These are phyloP conservation scores for Callorhinus ursinus DNA, from an alignment of 2,113 vertebrate species.

Conservation along the genomic window DNA sequence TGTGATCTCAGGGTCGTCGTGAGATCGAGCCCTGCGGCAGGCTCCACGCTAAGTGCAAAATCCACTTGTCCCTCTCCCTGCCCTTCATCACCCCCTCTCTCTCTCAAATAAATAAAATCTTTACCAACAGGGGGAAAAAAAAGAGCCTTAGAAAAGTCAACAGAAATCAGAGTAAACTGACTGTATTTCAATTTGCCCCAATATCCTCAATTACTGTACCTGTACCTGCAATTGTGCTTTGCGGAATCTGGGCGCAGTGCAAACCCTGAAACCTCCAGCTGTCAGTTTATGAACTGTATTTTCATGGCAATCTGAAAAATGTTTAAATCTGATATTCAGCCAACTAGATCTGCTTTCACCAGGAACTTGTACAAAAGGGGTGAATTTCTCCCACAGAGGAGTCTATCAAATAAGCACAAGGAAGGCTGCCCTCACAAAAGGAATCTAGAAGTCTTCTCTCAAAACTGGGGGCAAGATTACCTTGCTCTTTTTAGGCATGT, in stretches of 20 bases:
- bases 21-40: neutral
- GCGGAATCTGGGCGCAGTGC: neutral
- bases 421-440: neutral
- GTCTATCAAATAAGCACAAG: neutral
- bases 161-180: neutral
- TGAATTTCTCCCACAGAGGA: conserved; percentile 18
- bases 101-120: neutral
- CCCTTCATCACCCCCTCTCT: too few species aligned
- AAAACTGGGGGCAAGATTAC: neutral
- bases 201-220: neutral
- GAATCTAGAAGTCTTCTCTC: neutral
- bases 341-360: neutral
- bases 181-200: neutral
- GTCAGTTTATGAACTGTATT: neutral
- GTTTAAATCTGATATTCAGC: neutral
- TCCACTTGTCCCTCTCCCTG: neutral
- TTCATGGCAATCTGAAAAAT: conserved; percentile 24
- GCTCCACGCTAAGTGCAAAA: neutral
- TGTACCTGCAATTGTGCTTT: neutral
- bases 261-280: neutral
- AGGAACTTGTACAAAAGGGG: neutral
- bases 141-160: neutral
- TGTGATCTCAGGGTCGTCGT: neutral
- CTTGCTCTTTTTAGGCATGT: neutral
- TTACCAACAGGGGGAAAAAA: neutral